A percentile compares a stretch with the other conserved stretches of the same genome.
phyloP scores from a whole-genome alignment of 2,113 vertebrate genomes.

The Vimba vimba region DNA sequence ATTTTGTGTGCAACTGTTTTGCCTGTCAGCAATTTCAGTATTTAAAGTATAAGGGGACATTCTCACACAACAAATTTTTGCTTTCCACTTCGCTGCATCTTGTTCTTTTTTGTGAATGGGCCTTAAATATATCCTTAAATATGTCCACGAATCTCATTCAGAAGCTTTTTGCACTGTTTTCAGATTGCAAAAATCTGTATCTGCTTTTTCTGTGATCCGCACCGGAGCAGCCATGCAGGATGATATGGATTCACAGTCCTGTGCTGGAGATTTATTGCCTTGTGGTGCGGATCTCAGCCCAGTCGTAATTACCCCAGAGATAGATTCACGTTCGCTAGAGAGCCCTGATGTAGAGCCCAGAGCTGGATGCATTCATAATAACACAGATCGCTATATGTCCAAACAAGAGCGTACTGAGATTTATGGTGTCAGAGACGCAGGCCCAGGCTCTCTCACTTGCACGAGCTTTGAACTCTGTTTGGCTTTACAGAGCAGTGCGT shows the following conservation, averaged over 20 bases:
- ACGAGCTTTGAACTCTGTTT: constrained; percentile 16
- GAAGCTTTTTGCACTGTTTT: background rate
- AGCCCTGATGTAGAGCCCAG: constrained; percentile 52
- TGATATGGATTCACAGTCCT: constrained; percentile 2
- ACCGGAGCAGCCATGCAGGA: background rate
- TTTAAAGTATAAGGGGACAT: background rate
- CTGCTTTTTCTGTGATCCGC: constrained; percentile 26
- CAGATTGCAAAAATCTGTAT: background rate
- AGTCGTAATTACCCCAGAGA: constrained; percentile 49
- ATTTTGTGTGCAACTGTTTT: background rate
- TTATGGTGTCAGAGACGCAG: constrained; percentile 46
- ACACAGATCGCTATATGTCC: constrained; percentile 55
- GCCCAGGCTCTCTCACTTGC: constrained; percentile 18
- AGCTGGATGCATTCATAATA: constrained; percentile 47
- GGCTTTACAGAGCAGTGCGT: constrained; percentile 3
- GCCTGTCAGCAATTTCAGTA: background rate
- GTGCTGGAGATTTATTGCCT: constrained; percentile 54
- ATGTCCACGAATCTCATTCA: background rate
- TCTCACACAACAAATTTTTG: background rate
- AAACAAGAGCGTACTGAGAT: constrained; percentile 49
- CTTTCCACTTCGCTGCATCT: background rate
- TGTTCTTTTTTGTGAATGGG: background rate
- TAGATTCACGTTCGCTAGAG: constrained; percentile 38
- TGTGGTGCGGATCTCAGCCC: constrained; percentile 24
- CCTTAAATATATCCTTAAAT: background rate